A percentile compares a stretch with the other conserved stretches of the same genome.
These are phyloP conservation scores for Anhinga anhinga DNA, from an alignment of 2,113 vertebrate species.

Conservation along the genomic window DNA sequence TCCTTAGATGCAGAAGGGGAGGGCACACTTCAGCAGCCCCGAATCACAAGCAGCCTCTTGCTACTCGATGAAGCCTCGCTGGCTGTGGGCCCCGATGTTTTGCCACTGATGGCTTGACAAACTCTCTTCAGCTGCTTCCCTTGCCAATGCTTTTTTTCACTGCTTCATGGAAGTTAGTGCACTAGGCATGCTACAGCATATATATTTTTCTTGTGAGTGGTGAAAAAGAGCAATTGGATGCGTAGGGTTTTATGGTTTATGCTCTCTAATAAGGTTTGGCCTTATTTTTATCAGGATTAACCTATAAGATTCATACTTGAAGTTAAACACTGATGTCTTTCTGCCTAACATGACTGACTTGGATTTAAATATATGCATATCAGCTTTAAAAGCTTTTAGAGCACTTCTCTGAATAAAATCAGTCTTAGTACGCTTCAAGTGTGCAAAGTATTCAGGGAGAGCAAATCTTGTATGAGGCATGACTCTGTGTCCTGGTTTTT, in stretches of 20 bases:
- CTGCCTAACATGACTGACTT: conserved; percentile 38
- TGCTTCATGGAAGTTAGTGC: background rate
- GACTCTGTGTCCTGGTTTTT: background rate
- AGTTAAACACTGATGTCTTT: conserved; percentile 53
- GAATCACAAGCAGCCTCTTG: background rate
- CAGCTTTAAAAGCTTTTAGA: conserved; percentile 46
- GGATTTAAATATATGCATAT: conserved; percentile 45
- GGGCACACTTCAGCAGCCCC: background rate
- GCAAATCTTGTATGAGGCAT: background rate
- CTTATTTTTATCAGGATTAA: conserved; percentile 55
- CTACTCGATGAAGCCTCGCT: background rate
- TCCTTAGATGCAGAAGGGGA: background rate
- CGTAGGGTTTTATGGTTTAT: background rate
- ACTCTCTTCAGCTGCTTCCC: background rate
- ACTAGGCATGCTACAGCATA: background rate
- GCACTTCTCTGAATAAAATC: conserved; percentile 31
- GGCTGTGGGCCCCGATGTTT: background rate
- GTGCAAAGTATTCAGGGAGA: conserved; percentile 35
- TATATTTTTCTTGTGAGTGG: background rate
- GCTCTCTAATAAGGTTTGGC: conserved; percentile 2
- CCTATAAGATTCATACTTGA: conserved; percentile 43
- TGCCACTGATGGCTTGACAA: conserved; percentile 4
- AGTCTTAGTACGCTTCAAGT: background rate
- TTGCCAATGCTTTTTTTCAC: background rate
- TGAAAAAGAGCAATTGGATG: conserved; percentile 42